phyloP scores from a whole-genome alignment of 2,888 invertebrate genomes.

The Xestia xanthographa region DNA sequence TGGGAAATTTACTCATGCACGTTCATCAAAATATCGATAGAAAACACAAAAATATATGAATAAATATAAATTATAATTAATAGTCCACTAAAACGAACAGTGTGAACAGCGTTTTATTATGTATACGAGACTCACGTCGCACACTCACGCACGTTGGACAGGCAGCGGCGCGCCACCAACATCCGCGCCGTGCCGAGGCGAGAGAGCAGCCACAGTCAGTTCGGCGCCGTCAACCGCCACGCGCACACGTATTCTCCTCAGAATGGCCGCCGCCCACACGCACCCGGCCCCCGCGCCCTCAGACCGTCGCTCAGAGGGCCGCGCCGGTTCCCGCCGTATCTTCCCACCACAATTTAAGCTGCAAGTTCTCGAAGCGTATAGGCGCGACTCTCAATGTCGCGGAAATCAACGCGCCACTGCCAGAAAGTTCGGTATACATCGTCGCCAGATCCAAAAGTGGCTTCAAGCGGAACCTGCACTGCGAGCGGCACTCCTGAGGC shows the following conservation, averaged over 20 bases:
- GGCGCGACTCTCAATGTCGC: constrained; percentile 96
- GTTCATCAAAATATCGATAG: neutral
- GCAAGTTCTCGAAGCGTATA: constrained; percentile 96
- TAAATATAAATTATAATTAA: neutral
- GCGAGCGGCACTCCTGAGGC: constrained; percentile 92
- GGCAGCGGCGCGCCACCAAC: constrained; percentile 89
- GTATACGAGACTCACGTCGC: constrained; percentile 87
- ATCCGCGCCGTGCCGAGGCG: constrained; percentile 82
- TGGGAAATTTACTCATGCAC: no score
- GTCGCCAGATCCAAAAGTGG: constrained; percentile 98
- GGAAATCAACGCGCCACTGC: constrained; percentile 97
- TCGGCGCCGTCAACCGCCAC: constrained; percentile 88
- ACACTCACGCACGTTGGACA: constrained; percentile 86
- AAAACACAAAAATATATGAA: neutral
- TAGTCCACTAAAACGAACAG: constrained; percentile 27
- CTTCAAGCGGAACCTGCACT: constrained; percentile 95
- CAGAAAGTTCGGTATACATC: constrained; percentile 96
- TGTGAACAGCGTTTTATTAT: constrained; percentile 74
- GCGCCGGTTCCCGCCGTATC: constrained; percentile 95
- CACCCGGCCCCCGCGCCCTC: constrained; percentile 87
- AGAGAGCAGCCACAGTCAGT: constrained; percentile 87
- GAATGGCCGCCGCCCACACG: constrained; percentile 88
- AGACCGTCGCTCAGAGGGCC: constrained; percentile 89
- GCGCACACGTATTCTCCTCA: constrained; percentile 82
- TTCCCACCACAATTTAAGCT: constrained; percentile 97